These are phyloP conservation scores for Tricholauxania praeusta DNA, from an alignment of 2,888 invertebrate genomes.

Conservation along the genomic window DNA sequence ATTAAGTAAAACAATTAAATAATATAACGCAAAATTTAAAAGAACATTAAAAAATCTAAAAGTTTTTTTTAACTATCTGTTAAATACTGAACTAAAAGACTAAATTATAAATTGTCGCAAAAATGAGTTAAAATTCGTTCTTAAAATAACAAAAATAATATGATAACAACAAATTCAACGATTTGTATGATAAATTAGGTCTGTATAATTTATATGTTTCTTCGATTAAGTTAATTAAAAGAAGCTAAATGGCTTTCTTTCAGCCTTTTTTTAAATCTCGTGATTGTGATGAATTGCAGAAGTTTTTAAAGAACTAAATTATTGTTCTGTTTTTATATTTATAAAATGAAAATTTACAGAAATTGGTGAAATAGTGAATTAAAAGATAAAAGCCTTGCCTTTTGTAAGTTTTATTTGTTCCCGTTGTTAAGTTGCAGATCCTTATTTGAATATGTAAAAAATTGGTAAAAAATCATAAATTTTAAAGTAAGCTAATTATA, in stretches of 20 bases:
- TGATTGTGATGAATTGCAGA: slow-evolving; percentile 20
- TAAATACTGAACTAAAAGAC: too few relatives aligned
- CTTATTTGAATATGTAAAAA: slow-evolving; percentile 25
- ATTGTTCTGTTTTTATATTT: slow-evolving; percentile 13
- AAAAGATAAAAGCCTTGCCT: neutral
- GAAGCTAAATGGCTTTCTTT: slow-evolving; percentile 37
- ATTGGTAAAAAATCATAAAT: slow-evolving; percentile 27
- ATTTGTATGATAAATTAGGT: too few relatives aligned
- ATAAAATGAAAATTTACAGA: neutral
- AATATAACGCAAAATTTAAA: slow-evolving; percentile 46
- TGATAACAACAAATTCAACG: too few relatives aligned
- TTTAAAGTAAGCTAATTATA: slow-evolving; percentile 25
- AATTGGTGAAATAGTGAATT: slow-evolving; percentile 8
- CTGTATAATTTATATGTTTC: too few relatives aligned
- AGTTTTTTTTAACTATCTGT: slow-evolving; percentile 25
- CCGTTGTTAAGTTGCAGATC: slow-evolving; percentile 16
- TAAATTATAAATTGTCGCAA: too few relatives aligned
- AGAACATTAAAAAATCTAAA: slow-evolving; percentile 43
- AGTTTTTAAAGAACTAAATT: slow-evolving; percentile 2
- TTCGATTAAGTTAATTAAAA: neutral
- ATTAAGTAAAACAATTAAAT: slow-evolving; percentile 41
- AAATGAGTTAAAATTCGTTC: too few relatives aligned
- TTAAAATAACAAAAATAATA: too few relatives aligned
- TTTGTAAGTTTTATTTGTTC: too few relatives aligned
- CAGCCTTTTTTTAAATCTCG: slow-evolving; percentile 19